phyloP scores from a whole-genome alignment of 2,888 invertebrate species.

The Caenorhabditis becei region DNA sequence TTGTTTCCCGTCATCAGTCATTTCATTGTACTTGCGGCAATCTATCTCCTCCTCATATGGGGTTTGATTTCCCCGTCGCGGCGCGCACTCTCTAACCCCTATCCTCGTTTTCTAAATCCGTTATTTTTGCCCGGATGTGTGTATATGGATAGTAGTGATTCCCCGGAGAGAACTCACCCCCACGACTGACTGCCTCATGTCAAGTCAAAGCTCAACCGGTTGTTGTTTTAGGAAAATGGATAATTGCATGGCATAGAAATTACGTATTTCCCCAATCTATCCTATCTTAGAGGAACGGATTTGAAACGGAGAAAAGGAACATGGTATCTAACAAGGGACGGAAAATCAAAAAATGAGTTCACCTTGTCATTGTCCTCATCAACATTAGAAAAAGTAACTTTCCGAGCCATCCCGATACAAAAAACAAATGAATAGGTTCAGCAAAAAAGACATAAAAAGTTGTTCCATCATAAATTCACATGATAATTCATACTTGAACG shows the following conservation, averaged over 20 bases:
- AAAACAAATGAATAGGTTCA: constrained; percentile 14
- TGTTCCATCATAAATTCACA: constrained; percentile 39
- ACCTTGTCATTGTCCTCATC: neutral
- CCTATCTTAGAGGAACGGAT: no score
- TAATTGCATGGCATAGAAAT: constrained; percentile 2
- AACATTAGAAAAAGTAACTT: neutral
- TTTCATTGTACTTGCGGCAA: constrained; percentile 58
- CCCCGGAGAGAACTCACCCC: constrained; percentile 47
- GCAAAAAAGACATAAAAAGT: constrained; percentile 13
- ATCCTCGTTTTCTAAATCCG: constrained; percentile 38
- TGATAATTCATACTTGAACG: constrained; percentile 58
- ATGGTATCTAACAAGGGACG: neutral
- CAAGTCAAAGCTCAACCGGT: constrained; percentile 50
- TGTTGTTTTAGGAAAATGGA: constrained; percentile 26
- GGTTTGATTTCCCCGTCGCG: constrained; percentile 36
- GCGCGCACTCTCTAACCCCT: constrained; percentile 26
- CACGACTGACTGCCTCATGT: constrained; percentile 43
- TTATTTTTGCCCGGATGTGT: constrained; percentile 53
- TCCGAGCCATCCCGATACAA: neutral
- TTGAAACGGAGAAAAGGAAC: constrained; percentile 5
- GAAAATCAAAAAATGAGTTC: constrained; percentile 12
- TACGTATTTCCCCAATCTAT: neutral
- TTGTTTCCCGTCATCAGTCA: constrained; percentile 48
- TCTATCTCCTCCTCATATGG: constrained; percentile 56
- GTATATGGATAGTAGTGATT: constrained; percentile 52